A percentile compares a stretch with the other conserved stretches of the same genome.
phyloP scores from a whole-genome alignment of 2,113 vertebrate genomes.

The Melanerpes aurifrons region DNA sequence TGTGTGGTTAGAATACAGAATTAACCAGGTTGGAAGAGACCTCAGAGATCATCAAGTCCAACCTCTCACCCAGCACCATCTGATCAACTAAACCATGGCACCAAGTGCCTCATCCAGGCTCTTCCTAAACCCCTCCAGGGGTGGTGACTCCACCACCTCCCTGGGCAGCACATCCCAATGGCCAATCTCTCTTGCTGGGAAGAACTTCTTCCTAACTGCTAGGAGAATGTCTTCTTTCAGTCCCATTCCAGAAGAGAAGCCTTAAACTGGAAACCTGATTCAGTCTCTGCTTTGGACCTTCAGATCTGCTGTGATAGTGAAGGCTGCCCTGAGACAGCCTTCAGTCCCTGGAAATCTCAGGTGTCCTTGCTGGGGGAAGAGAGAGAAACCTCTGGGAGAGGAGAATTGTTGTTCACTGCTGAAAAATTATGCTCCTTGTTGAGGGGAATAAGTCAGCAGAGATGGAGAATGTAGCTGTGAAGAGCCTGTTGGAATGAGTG shows the following conservation, averaged over 20 bases:
- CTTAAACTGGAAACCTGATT: neutral
- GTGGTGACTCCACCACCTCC: too few relatives aligned
- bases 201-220: too few relatives aligned
- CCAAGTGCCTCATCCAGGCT: too few relatives aligned
- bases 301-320: neutral
- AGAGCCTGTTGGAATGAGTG: neutral
- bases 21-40: too few relatives aligned
- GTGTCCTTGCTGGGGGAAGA: too few relatives aligned
- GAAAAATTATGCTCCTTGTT: neutral
- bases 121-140: too few relatives aligned
- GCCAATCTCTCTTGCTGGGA: too few relatives aligned
- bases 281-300: neutral
- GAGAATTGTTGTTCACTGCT: neutral
- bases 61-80: too few relatives aligned
- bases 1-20: neutral
- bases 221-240: neutral
- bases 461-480: neutral
- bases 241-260: neutral
- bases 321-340: neutral
- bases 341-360: neutral
- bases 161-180: too few relatives aligned
- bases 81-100: too few relatives aligned
- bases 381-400: too few relatives aligned
- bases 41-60: too few relatives aligned
- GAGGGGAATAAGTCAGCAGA: neutral